phyloP scores from a whole-genome alignment of 2,888 invertebrate genomes.

The Andrena chrysosceles region DNA sequence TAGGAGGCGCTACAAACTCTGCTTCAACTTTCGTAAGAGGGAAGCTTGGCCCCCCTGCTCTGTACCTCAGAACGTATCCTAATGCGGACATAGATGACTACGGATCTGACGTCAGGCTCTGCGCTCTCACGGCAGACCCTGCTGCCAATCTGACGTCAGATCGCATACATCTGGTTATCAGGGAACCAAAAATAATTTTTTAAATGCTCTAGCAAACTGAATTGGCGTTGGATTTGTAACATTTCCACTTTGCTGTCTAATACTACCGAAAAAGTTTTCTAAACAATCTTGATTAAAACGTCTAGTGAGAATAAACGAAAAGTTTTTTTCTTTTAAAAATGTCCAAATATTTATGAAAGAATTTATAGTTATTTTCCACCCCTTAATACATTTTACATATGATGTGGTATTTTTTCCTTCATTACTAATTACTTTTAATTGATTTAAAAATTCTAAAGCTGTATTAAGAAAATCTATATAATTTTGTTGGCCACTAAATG shows the following conservation, averaged over 20 bases:
- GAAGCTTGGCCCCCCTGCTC: too few relatives aligned
- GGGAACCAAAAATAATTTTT: slow-evolving; percentile 11
- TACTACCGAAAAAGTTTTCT: slow-evolving; percentile 1
- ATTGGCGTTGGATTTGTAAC: background rate
- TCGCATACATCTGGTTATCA: too few relatives aligned
- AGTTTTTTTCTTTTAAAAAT: background rate
- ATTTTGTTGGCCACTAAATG: background rate
- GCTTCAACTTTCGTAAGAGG: too few relatives aligned
- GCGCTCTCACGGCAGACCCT: too few relatives aligned
- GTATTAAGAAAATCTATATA: slow-evolving; percentile 12
- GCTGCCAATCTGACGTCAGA: too few relatives aligned
- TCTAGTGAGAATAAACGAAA: background rate
- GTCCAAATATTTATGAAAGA: background rate
- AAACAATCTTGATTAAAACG: background rate
- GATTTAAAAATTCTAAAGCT: background rate
- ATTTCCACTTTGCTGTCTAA: slow-evolving; percentile 6
- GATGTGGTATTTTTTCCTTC: background rate
- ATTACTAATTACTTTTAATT: background rate
- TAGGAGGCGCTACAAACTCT: too few relatives aligned
- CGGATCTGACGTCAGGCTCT: too few relatives aligned
- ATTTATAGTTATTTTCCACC: slow-evolving; percentile 3
- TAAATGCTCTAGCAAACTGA: slow-evolving; percentile 1
- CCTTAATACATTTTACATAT: background rate
- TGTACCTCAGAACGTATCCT: too few relatives aligned
- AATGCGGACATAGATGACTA: too few relatives aligned